phyloP scores from a whole-genome alignment of 1,140 invertebrate species.

The Leptinotarsa texana region DNA sequence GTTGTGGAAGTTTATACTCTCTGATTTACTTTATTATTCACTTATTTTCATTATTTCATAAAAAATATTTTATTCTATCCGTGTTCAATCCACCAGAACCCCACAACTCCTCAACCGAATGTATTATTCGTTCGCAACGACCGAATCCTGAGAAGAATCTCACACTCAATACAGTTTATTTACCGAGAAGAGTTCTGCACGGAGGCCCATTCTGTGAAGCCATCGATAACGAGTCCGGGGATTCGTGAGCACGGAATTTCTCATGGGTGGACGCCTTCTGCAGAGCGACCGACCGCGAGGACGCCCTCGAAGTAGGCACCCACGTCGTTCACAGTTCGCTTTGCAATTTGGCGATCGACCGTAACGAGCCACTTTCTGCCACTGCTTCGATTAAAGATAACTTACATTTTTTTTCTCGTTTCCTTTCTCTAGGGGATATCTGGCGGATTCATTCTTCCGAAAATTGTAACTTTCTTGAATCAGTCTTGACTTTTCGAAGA shows the following conservation, averaged over 20 bases:
- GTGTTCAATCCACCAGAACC: too few species aligned
- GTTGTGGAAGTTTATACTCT: too few species aligned
- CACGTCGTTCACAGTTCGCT: slow-evolving; percentile 18
- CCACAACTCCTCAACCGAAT: too few species aligned
- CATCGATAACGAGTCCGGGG: neutral
- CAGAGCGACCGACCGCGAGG: slow-evolving; percentile 2
- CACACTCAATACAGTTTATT: too few species aligned
- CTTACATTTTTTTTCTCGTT: neutral
- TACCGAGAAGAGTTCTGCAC: slow-evolving; percentile 9
- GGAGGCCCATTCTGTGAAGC: neutral
- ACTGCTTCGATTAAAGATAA: neutral
- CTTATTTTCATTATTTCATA: too few species aligned
- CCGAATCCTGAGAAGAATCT: too few species aligned
- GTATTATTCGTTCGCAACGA: too few species aligned
- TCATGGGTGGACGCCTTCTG: slow-evolving; percentile 11
- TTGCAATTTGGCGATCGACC: slow-evolving; percentile 11
- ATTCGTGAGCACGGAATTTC: slow-evolving; percentile 18
- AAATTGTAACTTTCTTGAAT: too few species aligned
- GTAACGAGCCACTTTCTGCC: slow-evolving; percentile 6
- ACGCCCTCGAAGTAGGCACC: slow-evolving; percentile 8
- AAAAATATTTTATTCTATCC: too few species aligned
- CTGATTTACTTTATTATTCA: too few species aligned
- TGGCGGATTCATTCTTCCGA: too few species aligned
- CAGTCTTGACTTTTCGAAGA: too few species aligned
- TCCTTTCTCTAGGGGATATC: neutral